phyloP scores from a whole-genome alignment of 2,797 vertebrate genomes.

The Argya squamiceps region DNA sequence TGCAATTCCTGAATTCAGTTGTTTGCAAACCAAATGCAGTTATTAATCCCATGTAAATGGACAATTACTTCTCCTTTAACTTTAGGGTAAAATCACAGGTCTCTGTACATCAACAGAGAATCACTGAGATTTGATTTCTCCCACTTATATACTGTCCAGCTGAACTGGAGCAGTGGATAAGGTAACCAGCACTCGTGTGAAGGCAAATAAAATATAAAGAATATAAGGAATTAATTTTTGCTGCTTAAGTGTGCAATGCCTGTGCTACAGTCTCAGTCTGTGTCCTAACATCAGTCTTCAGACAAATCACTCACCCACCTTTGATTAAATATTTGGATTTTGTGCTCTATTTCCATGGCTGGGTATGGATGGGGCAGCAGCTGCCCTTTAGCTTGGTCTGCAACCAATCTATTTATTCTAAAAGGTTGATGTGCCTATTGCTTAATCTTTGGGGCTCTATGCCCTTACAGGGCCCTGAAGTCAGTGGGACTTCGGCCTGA shows the following conservation, averaged over 20 bases:
- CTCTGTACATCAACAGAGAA: not conserved
- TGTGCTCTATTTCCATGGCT: not conserved
- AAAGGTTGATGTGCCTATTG: not conserved
- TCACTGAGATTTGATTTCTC: not conserved
- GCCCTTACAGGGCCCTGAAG: not conserved
- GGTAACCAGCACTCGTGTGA: not conserved
- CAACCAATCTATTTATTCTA: not conserved
- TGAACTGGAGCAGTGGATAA: not conserved
- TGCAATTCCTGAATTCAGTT: not conserved
- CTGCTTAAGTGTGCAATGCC: not conserved
- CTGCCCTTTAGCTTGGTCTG: not conserved
- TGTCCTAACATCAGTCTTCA: not conserved
- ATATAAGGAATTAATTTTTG: not conserved
- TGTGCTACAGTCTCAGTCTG: not conserved
- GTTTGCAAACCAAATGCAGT: not conserved
- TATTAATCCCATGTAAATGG: not conserved
- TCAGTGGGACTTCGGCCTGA: not conserved
- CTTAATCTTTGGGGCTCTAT: not conserved
- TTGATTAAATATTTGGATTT: not conserved
- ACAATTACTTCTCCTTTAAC: not conserved
- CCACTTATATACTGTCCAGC: not conserved
- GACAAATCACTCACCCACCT: not conserved
- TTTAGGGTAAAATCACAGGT: not conserved
- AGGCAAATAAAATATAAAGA: not conserved
- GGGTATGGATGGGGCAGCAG: not conserved